Evolutionary conservation across 2,797 vertebrate species (phyloP).

Genomic region (Okamejei kenojei): DNA sequence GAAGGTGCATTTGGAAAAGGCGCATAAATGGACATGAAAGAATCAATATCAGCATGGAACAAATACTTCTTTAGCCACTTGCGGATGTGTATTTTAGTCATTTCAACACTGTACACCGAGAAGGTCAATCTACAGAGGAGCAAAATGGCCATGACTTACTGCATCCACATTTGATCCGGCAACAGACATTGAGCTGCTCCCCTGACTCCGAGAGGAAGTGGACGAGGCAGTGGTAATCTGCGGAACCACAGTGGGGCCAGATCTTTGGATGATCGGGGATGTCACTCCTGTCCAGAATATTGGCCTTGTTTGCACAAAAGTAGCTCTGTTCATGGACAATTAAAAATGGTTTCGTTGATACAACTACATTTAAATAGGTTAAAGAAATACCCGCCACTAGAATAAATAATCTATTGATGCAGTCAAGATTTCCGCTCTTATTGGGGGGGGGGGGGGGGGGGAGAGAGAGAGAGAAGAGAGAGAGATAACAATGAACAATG

Average conservation of each 20-base stretch:
- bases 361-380: background rate
- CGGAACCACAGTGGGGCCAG: background rate
- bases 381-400: background rate
- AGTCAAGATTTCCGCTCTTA: background rate
- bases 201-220: background rate
- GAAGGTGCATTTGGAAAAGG: background rate
- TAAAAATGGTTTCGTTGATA: background rate
- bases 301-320: slow-evolving; percentile 38
- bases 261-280: background rate
- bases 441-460: too few species aligned
- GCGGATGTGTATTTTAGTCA: background rate
- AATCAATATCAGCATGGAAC: background rate
- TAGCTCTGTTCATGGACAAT: slow-evolving; percentile 44
- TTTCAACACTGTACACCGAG: background rate
- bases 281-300: slow-evolving; percentile 41
- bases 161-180: background rate
- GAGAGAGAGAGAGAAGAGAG: too few species aligned
- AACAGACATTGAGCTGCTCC: background rate
- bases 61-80: background rate
- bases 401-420: background rate
- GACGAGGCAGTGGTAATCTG: background rate
- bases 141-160: background rate
- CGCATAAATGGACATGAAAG: background rate
- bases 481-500: too few species aligned
- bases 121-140: background rate